phyloP scores from a whole-genome alignment of 2,113 vertebrate genomes.

The Nycticebus coucang region DNA sequence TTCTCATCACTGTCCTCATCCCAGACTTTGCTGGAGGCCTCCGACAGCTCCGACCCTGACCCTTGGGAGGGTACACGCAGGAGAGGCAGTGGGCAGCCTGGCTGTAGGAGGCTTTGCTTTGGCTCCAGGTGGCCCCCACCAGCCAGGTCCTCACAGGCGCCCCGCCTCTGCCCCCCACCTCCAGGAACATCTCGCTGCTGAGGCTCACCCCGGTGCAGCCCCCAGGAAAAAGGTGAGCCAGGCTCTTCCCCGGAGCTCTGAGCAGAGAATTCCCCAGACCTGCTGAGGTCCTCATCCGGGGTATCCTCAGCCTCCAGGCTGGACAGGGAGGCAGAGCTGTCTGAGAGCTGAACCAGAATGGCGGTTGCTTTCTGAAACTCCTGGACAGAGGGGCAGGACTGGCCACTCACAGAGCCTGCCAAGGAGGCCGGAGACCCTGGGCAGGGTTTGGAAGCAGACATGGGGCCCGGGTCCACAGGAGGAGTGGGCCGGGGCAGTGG shows the following conservation, averaged over 20 bases:
- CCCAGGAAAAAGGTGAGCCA: not conserved
- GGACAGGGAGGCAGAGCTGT: conserved; percentile 72
- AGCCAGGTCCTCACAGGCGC: not conserved
- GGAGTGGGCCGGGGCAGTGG: not conserved
- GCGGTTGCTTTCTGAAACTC: conserved; percentile 83
- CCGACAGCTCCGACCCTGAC: not conserved
- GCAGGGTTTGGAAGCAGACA: not conserved
- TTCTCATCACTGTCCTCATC: not conserved
- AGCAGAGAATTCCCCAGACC: conserved; percentile 57
- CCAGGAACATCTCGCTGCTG: not conserved
- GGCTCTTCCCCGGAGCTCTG: not conserved
- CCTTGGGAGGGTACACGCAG: not conserved
- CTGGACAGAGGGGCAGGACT: conserved; percentile 61
- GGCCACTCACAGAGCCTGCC: not conserved
- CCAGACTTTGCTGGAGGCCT: conserved; percentile 21
- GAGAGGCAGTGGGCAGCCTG: accelerated
- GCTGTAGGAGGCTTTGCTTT: accelerated
- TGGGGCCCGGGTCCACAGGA: accelerated
- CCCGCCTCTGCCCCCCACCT: not conserved
- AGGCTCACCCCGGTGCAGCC: not conserved
- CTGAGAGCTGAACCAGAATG: conserved; percentile 54
- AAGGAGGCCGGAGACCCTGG: not conserved
- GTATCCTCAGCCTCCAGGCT: conserved; percentile 60
- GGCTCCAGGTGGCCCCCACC: not conserved
- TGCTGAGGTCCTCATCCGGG: conserved; percentile 64